Base-by-base conservation (phyloP, 2,113 vertebrate species). In the Eulacestoma nigropectus region DNA sequence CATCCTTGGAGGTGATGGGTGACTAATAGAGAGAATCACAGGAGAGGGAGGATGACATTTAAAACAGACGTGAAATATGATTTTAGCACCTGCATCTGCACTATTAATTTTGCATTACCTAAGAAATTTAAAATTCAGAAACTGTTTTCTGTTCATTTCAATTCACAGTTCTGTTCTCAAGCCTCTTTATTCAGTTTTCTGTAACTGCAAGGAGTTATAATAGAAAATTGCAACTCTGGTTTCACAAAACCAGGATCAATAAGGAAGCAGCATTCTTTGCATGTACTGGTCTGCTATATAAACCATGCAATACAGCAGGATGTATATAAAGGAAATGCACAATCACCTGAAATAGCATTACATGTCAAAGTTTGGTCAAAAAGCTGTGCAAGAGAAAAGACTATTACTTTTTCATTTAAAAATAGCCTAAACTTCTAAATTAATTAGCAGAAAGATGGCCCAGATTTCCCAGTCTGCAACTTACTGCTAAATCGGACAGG, bases 401-500 rank as follows among this genome's bases (percentile, higher is more conserved):
- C 20, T 39, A 59, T 27, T 52, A 26, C 30, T 47, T 73, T 42
- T 18, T 37, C 33, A 68, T 68, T 62, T 18, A 3, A 60, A 72
- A 47, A 59, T 3, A 41, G 35, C 10, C 78, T 44, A 21, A 55
- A 74, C 56, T 64, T 46, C 37, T 78, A 44, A 72, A 79, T 42
- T 25, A 86, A 76, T 64, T 49, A 90, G 39, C 35, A 89, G 63
- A 7, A 30, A 35, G 74, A 73, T 83, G 63, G 74, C 44, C 81
- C 78, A 88, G 72, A 83, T 93, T 94, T 67, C 87, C 95, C 96
- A 97, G 98, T 95, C 97, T 97, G 97, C 98, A 98, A 98, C 99
- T 99, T 98, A 99, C 99, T 99, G 98, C 98, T 99, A 91, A 99
- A 99, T 83, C 99, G 99, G 68, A 99, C 98, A 1, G 99, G 99